Conservation (phyloP, 1,140 invertebrate species). For the Ceratina australensis region DNA sequence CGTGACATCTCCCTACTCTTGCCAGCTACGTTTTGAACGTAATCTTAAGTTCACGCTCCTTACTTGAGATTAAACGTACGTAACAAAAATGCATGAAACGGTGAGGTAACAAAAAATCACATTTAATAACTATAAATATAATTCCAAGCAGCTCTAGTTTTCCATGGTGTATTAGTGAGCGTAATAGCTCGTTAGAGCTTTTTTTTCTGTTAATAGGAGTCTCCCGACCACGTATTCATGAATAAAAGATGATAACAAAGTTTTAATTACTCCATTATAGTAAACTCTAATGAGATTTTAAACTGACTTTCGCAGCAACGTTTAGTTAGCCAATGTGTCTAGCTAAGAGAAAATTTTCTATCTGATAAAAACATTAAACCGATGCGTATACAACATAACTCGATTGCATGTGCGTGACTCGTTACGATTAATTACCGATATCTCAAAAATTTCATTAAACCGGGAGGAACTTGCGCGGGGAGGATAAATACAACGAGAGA, state of each 20-base stretch:
- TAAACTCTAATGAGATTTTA: conserved; percentile 41
- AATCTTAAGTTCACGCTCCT: neutral
- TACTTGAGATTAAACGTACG: no score
- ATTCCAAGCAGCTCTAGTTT: no score
- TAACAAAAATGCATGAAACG: no score
- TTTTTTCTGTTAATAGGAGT: neutral
- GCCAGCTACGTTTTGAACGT: neutral
- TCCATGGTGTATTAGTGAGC: no score
- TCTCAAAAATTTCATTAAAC: neutral
- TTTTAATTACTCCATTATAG: conserved; percentile 42
- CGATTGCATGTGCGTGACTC: neutral
- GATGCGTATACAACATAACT: no score
- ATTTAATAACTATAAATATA: no score
- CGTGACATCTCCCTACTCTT: neutral
- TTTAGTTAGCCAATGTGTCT: conserved; percentile 21
- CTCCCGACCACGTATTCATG: conserved; percentile 23
- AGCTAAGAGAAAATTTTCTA: conserved; percentile 21
- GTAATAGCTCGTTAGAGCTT: neutral
- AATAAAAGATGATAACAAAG: conserved; percentile 34
- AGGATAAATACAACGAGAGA: no score
- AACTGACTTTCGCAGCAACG: conserved; percentile 34
- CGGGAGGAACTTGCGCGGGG: no score
- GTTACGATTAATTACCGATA: neutral
- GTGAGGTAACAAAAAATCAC: no score
- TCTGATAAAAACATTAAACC: neutral